phyloP scores from a whole-genome alignment of 2,113 vertebrate genomes.

The Circaetus cinerascens region DNA sequence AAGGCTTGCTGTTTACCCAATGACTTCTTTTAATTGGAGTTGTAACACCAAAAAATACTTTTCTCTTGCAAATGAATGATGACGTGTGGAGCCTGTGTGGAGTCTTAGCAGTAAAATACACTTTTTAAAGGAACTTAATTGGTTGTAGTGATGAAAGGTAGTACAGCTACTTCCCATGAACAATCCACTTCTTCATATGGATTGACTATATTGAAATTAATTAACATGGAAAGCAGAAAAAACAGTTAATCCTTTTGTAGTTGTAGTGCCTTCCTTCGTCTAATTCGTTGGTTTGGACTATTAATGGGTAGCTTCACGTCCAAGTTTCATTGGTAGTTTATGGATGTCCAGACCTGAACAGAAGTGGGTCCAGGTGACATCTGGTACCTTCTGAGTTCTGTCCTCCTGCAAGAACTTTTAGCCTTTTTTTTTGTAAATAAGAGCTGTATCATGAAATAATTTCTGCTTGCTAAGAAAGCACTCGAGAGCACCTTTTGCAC shows the following conservation, averaged over 20 bases:
- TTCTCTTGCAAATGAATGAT: not conserved
- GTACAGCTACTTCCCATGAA: not conserved
- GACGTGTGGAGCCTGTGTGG: not conserved
- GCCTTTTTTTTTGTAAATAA: not conserved
- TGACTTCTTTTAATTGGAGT: not conserved
- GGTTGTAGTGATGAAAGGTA: not conserved
- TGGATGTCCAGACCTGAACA: not conserved
- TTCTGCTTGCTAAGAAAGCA: not conserved
- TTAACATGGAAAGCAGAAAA: not conserved
- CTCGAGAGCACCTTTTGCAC: not conserved
- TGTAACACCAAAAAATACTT: not conserved
- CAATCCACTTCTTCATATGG: not conserved
- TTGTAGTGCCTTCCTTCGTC: not conserved
- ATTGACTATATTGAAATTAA: not conserved
- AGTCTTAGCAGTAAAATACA: not conserved
- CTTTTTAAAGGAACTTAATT: not conserved
- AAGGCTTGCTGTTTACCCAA: not conserved
- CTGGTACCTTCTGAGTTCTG: not conserved
- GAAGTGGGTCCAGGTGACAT: not conserved
- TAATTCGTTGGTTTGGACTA: not conserved
- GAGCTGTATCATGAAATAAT: not conserved
- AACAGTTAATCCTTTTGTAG: not conserved
- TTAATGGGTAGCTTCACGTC: rapidly evolving
- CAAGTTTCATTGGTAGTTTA: not conserved
- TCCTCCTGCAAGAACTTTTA: not conserved